Conservation (phyloP, 2,113 vertebrate genomes). For the Oncorhynchus clarkii region DNA sequence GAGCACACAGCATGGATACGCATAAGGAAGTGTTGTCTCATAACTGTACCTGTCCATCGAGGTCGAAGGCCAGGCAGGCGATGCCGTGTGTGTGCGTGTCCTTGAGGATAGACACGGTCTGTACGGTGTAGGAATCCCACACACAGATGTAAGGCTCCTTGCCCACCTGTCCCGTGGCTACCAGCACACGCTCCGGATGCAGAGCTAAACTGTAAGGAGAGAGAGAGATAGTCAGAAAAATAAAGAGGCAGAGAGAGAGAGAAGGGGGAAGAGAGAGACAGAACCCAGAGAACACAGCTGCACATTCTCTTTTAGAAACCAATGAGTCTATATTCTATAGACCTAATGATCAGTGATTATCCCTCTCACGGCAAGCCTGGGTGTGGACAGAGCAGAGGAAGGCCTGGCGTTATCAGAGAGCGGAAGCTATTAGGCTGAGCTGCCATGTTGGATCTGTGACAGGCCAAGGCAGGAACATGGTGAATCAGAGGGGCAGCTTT, state of each 20-base stretch:
- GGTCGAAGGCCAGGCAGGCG: constrained; percentile 94
- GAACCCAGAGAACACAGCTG: neutral
- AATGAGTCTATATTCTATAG: neutral
- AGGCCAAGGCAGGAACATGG: constrained; percentile 19
- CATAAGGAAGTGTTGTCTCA: neutral
- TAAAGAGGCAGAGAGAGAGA: neutral
- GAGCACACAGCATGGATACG: no score
- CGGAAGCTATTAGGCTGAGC: constrained; percentile 15
- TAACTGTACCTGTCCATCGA: constrained; percentile 89
- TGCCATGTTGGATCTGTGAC: constrained; percentile 27
- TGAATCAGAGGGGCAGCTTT: constrained; percentile 56
- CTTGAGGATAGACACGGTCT: constrained; percentile 92
- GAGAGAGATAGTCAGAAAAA: neutral
- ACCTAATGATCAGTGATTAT: constrained; percentile 1
- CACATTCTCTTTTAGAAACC: no score
- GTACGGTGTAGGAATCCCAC: constrained; percentile 95
- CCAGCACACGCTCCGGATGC: constrained; percentile 92
- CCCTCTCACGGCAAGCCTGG: neutral
- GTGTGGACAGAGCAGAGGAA: neutral
- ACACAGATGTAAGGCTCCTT: constrained; percentile 97
- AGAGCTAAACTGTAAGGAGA: constrained; percentile 84
- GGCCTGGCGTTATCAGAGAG: constrained; percentile 15
- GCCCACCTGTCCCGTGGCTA: constrained; percentile 97
- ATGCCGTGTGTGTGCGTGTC: constrained; percentile 93
- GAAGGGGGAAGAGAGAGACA: constrained; percentile 1